A percentile compares a stretch with the other conserved stretches of the same genome.
Conservation (phyloP, 2,888 invertebrate species). For the Strigamia crassipes region DNA sequence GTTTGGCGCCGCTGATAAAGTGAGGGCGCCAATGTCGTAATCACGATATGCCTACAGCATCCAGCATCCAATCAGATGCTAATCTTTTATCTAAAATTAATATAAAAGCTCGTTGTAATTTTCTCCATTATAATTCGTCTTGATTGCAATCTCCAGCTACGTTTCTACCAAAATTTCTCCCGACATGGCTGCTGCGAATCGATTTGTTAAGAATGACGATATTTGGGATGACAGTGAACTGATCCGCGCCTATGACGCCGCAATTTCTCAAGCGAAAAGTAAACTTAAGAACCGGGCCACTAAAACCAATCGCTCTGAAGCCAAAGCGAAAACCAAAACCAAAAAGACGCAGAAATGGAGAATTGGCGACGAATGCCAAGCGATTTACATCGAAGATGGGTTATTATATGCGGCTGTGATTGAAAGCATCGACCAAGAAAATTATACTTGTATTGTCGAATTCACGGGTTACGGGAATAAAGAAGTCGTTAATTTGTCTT, state of each 20-base stretch:
- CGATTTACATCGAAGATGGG: conserved; percentile 69
- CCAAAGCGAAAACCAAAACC: background rate
- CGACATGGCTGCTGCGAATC: too few species aligned
- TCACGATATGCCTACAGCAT: too few species aligned
- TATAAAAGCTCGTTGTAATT: too few species aligned
- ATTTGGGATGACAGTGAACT: conserved; percentile 81
- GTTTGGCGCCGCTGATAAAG: too few species aligned
- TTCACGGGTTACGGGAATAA: conserved; percentile 54
- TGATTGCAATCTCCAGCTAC: too few species aligned
- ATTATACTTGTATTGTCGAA: conserved; percentile 54
- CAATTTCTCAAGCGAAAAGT: conserved; percentile 69
- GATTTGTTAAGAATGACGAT: conserved; percentile 58
- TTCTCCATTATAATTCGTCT: too few species aligned
- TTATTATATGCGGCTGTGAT: conserved; percentile 70
- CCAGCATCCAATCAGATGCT: too few species aligned
- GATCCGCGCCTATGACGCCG: conserved; percentile 79
- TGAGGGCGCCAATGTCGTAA: too few species aligned
- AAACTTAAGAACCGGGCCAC: too few species aligned
- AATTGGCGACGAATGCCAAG: conserved; percentile 69
- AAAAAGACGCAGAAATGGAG: conserved; percentile 60
- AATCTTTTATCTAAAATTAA: too few species aligned
- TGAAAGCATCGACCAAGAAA: conserved; percentile 59
- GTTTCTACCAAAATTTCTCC: too few species aligned
- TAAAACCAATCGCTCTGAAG: background rate
- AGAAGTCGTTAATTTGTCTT: conserved; percentile 50